Evolutionary conservation across 2,113 vertebrate genomes (phyloP).

Genomic region (Ammodramus savannarum): DNA sequence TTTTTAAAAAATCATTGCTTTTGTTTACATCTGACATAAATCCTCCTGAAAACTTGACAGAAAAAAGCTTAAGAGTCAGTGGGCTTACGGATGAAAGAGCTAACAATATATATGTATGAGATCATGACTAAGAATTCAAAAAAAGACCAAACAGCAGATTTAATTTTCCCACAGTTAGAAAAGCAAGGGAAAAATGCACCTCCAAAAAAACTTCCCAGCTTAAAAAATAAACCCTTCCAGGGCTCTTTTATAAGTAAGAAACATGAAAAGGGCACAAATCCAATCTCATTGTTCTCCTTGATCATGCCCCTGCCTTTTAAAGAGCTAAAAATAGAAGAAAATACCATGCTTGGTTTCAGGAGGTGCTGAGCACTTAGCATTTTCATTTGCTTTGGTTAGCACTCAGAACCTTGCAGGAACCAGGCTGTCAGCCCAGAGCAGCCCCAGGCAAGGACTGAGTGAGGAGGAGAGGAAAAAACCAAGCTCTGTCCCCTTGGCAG

Average conservation of each 20-base stretch:
- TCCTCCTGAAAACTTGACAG: neutral
- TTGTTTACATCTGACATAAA: neutral
- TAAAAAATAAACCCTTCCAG: neutral
- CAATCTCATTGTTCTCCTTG: neutral
- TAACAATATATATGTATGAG: neutral
- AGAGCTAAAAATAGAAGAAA: neutral
- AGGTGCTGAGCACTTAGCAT: neutral
- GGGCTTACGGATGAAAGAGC: neutral
- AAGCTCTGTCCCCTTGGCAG: neutral
- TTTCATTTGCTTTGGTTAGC: neutral
- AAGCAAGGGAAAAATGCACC: neutral
- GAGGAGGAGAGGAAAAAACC: neutral
- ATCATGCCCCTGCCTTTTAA: neutral
- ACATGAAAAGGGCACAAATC: neutral
- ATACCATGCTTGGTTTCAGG: neutral
- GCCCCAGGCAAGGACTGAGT: neutral
- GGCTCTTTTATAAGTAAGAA: neutral
- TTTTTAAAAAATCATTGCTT: neutral
- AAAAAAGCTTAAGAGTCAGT: neutral
- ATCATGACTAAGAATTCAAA: neutral
- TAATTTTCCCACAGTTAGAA: neutral
- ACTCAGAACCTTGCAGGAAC: neutral
- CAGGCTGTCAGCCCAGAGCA: neutral
- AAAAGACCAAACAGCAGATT: neutral
- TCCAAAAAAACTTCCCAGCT: neutral